Percentiles rank a stretch among this genome's conserved stretches.
phyloP scores from a whole-genome alignment of 2,113 vertebrate species.

The Labeo rohita region DNA sequence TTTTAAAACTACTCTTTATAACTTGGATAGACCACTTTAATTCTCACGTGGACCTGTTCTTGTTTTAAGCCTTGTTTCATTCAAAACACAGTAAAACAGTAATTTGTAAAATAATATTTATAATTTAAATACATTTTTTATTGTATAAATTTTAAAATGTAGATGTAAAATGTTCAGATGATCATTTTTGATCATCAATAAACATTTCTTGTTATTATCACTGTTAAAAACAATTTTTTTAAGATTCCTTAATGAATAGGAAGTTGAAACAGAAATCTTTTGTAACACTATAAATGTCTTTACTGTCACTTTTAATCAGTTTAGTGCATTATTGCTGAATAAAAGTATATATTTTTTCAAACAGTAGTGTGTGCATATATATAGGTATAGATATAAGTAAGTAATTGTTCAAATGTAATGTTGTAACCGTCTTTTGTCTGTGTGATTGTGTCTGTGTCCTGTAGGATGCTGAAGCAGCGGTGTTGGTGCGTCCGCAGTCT shows the following conservation, averaged over 20 bases:
- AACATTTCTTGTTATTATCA: neutral
- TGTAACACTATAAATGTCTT: neutral
- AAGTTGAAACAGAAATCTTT: neutral
- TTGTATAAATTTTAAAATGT: neutral
- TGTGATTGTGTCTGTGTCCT: constrained; percentile 34
- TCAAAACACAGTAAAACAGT: neutral
- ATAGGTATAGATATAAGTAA: neutral
- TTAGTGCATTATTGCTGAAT: neutral
- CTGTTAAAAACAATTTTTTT: neutral
- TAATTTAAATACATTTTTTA: neutral
- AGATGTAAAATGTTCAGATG: neutral
- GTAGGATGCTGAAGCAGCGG: constrained; percentile 85
- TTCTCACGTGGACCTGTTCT: neutral
- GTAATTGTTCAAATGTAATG: neutral
- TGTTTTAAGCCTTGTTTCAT: neutral
- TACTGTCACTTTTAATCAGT: neutral
- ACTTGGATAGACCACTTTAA: neutral
- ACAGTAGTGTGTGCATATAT: neutral
- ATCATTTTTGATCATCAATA: neutral
- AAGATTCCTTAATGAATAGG: neutral
- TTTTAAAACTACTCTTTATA: neutral
- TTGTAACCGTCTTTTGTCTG: neutral
- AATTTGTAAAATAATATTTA: neutral
- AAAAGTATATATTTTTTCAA: neutral
- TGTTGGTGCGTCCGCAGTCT: constrained; percentile 78